These are phyloP conservation scores for Myodes glareolus DNA, from an alignment of 2,113 vertebrate species.

Conservation along the genomic window DNA sequence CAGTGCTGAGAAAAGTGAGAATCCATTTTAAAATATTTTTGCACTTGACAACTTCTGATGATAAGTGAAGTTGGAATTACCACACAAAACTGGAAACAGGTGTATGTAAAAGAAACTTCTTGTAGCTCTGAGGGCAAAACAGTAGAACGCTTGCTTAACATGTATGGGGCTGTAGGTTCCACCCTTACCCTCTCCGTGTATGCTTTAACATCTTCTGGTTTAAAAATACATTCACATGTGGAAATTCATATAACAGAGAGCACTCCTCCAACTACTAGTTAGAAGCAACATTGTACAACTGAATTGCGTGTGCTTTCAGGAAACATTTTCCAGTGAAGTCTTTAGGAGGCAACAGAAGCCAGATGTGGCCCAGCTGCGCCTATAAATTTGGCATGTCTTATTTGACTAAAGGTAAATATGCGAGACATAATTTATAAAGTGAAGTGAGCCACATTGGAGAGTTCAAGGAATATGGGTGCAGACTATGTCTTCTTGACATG, in stretches of 20 bases:
- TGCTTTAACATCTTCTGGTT: not conserved
- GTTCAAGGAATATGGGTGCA: not conserved
- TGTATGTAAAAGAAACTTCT: not conserved
- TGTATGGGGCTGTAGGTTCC: not conserved
- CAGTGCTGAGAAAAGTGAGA: constrained; percentile 21
- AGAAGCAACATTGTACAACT: not conserved
- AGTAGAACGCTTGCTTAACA: not conserved
- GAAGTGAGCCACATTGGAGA: not conserved
- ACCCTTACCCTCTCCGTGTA: not conserved
- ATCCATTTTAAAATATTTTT: constrained; percentile 14
- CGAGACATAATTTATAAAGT: not conserved
- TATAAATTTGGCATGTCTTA: not conserved
- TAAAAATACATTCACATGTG: not conserved
- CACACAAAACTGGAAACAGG: not conserved
- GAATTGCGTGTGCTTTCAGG: not conserved
- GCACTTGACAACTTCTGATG: not conserved
- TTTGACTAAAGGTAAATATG: not conserved
- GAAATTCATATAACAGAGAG: not conserved
- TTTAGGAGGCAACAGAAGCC: not conserved
- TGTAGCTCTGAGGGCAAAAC: fast-evolving
- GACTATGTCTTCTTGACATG: not conserved
- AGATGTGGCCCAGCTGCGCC: fast-evolving
- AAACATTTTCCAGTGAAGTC: not conserved
- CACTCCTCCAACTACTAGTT: not conserved
- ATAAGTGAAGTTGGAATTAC: not conserved